Percentiles rank a stretch among this genome's conserved stretches.
These are phyloP conservation scores for Coilia nasus DNA, from an alignment of 2,797 vertebrate species.

Conservation along the genomic window DNA sequence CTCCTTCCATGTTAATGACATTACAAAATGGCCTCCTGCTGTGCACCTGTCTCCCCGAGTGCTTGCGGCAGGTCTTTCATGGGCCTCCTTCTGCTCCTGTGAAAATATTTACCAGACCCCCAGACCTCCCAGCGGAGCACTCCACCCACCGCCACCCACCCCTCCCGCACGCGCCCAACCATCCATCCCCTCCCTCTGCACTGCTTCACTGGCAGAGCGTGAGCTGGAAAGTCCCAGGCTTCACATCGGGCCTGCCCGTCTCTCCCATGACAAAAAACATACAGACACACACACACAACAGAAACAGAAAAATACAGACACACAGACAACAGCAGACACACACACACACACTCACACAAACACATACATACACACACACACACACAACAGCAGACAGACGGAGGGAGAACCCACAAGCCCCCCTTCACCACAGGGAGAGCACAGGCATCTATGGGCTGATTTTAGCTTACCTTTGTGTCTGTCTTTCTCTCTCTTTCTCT, in stretches of 20 bases:
- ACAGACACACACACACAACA: conserved; percentile 28
- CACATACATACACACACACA: neutral
- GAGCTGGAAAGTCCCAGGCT: conserved; percentile 55
- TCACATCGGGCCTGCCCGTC: conserved; percentile 41
- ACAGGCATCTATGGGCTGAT: conserved; percentile 35
- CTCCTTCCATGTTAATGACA: conserved; percentile 72
- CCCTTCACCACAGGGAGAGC: conserved; percentile 25
- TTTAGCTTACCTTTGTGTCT: conserved; percentile 30
- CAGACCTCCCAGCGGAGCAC: conserved; percentile 55
- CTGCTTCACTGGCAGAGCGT: conserved; percentile 49
- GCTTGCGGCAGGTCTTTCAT: conserved; percentile 61
- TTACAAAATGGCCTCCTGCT: conserved; percentile 68
- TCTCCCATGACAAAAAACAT: conserved; percentile 47
- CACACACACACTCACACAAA: too few species aligned
- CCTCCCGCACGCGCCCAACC: conserved; percentile 16
- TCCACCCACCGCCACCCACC: neutral
- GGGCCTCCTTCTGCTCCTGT: conserved; percentile 47
- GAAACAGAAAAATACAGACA: conserved; percentile 37
- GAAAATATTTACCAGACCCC: conserved; percentile 67
- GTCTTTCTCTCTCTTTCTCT: conserved; percentile 29
- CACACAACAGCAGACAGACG: conserved; percentile 35
- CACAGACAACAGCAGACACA: too few species aligned
- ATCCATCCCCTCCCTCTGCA: conserved; percentile 12
- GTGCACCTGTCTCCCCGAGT: conserved; percentile 62
- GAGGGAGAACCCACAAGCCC: conserved; percentile 41